Percentiles rank a stretch among this genome's conserved stretches.
These are phyloP conservation scores for Esox lucius DNA, from an alignment of 2,797 vertebrate species.

Conservation along the genomic window DNA sequence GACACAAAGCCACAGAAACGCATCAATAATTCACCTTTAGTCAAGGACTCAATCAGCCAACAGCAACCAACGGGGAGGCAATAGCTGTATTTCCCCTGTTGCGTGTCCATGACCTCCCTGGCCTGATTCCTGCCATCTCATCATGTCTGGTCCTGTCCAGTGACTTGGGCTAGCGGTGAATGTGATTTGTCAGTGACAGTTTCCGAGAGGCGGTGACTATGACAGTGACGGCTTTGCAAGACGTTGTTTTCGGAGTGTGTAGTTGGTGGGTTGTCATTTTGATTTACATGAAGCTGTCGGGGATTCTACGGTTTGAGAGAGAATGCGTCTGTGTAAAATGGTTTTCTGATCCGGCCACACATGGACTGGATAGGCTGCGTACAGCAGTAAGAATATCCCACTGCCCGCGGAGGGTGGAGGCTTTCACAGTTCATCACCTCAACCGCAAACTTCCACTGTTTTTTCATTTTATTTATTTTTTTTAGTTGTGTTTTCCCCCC, in stretches of 20 bases:
- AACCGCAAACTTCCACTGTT: neutral
- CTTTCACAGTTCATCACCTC: neutral
- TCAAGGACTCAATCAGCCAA: neutral
- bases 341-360: neutral
- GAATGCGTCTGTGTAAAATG: neutral
- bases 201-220: neutral
- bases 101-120: neutral
- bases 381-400: neutral
- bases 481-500: neutral
- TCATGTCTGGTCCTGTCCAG: conserved; percentile 2
- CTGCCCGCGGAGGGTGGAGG: neutral
- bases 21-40: conserved; percentile 15
- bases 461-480: neutral
- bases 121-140: neutral
- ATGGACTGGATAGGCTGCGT: neutral
- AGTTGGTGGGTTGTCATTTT: neutral
- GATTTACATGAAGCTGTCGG: neutral
- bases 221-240: neutral
- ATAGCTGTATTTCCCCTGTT: neutral
- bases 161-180: neutral
- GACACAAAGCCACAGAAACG: conserved; percentile 1
- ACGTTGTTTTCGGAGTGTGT: neutral
- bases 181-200: neutral
- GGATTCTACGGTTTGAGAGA: neutral
- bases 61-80: neutral